Evolutionary conservation across 2,888 invertebrate species (phyloP), one percentile per base, ranked within the genome.

Genomic region (Nemoura dubitans): DNA sequence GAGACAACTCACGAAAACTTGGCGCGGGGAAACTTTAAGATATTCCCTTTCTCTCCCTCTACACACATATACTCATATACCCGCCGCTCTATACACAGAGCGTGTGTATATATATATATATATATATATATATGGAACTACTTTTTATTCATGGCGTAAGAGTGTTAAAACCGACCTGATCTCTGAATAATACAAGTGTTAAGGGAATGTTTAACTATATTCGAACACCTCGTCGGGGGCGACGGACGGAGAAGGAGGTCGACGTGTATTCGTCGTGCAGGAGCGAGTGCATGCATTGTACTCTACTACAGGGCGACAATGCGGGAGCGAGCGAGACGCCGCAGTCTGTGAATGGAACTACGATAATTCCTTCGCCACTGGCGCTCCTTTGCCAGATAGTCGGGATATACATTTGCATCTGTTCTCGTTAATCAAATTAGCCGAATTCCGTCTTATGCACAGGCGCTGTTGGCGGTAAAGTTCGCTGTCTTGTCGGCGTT

Each of bases 101-200:
- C n/a, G n/a, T n/a, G n/a, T n/a, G n/a, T n/a, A n/a, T n/a, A n/a
- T n/a, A n/a, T n/a, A n/a, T n/a, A n/a, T n/a, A n/a, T n/a, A n/a
- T n/a, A n/a, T n/a, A n/a, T n/a, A n/a, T n/a, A n/a, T n/a, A n/a
- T n/a, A n/a, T n/a, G 27, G 80, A 85, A 84, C 88, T 87, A 87
- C 87, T 88, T 88, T 86, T 77, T 88, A 88, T 88, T 88, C 87
- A 88, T 88, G 88, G 76, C 85, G 80, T 84, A 83, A 76, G 85
- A 86, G 87, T 88, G 88, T 88, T 88, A 88, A 87, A 85, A 85
- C 87, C 88, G 80, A 85, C 86, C 86, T 59, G 85, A 86, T 87
- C 84, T 36, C 25, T 88, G 88, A 88, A 88, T 88, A 88, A 88
- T 88, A 82, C 85, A 88, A 78, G 83, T 88, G 87, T 87, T 88